A percentile compares a stretch with the other conserved stretches of the same genome.
Evolutionary conservation across 2,888 invertebrate genomes (phyloP).

Genomic region (Nymphalis urticae): DNA sequence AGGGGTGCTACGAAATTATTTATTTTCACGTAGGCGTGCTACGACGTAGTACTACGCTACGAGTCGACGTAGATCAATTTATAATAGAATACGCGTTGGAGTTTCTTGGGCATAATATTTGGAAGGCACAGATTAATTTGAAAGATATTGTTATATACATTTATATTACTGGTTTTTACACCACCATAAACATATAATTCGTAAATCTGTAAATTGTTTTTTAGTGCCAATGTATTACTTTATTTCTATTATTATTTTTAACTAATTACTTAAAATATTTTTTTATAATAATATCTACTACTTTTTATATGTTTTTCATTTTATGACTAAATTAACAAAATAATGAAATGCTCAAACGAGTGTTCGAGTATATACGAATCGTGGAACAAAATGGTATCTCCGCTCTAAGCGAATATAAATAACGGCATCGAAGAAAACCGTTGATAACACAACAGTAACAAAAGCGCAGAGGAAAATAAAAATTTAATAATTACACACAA

Average conservation of each 20-base stretch:
- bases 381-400: neutral
- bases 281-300: too few relatives aligned
- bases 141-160: neutral
- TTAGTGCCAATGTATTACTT: too few relatives aligned
- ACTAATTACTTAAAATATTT: too few relatives aligned
- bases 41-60: constrained; percentile 58
- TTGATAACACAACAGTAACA: constrained; percentile 32
- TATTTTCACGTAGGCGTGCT: constrained; percentile 51
- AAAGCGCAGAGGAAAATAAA: constrained; percentile 52
- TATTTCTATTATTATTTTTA: too few relatives aligned
- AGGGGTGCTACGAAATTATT: constrained; percentile 40
- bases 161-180: neutral
- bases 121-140: neutral
- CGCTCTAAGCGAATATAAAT: constrained; percentile 9
- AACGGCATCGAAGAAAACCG: constrained; percentile 20
- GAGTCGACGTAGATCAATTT: constrained; percentile 32
- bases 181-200: too few relatives aligned
- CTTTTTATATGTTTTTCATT: too few relatives aligned
- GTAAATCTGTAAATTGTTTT: too few relatives aligned
- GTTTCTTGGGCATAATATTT: constrained; percentile 17
- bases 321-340: too few relatives aligned
- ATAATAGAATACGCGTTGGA: constrained; percentile 21
- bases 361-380: neutral
- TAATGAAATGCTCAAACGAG: too few relatives aligned
- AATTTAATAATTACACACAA: constrained; percentile 73